Conservation (phyloP, 2,113 vertebrate genomes). For the Alaudala cheleensis region DNA sequence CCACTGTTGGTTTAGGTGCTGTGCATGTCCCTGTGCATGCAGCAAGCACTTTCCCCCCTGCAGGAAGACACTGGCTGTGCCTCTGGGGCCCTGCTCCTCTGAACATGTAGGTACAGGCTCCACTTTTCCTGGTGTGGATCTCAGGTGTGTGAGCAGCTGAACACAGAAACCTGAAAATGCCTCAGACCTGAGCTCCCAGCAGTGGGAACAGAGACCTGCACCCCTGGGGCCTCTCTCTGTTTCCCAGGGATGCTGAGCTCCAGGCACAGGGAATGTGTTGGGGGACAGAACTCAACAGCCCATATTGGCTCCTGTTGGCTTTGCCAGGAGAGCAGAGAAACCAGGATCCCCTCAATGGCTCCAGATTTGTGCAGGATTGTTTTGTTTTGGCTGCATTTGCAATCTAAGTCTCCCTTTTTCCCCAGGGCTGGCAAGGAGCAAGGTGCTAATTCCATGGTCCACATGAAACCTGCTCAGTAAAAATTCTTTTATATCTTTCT, state of each 20-base stretch:
- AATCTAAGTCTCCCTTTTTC: background rate
- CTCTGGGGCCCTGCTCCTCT: background rate
- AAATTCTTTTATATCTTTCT: background rate
- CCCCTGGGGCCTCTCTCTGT: rapidly evolving
- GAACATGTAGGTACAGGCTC: constrained; percentile 32
- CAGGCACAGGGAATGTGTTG: background rate
- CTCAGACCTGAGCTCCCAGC: background rate
- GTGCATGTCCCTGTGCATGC: background rate
- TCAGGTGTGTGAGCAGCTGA: background rate
- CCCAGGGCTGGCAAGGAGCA: background rate
- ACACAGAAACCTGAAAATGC: background rate
- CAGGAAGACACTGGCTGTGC: background rate
- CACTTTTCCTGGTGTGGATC: background rate
- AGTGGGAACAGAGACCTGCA: background rate
- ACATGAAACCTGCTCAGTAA: background rate
- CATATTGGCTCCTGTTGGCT: background rate
- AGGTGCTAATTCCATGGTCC: background rate
- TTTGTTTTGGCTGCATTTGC: background rate
- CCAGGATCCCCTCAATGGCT: background rate
- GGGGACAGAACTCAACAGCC: background rate
- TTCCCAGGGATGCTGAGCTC: background rate
- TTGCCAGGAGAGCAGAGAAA: background rate
- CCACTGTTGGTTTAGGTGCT: background rate
- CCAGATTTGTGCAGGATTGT: background rate
- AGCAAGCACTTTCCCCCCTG: background rate